Evolutionary conservation across 2,113 vertebrate species (phyloP).

Genomic region (Spermophilus dauricus): DNA sequence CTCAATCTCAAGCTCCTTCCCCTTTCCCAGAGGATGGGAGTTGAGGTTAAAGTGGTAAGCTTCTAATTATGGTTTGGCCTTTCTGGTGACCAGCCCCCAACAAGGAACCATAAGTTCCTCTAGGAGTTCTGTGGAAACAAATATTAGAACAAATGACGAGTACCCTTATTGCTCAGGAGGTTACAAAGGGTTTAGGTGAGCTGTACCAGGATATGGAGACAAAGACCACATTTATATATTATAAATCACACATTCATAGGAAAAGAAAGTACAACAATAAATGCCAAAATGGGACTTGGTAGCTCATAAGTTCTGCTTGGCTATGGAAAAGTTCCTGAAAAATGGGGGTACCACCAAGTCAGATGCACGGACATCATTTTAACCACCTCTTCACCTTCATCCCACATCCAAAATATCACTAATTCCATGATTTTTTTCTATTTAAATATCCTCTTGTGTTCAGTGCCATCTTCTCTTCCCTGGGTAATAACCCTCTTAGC

Average conservation of each 20-base stretch:
- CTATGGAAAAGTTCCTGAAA: not conserved
- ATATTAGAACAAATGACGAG: not conserved
- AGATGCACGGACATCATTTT: not conserved
- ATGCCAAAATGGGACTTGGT: not conserved
- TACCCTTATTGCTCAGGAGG: not conserved
- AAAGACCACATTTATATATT: not conserved
- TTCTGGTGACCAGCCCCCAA: not conserved
- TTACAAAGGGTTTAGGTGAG: not conserved
- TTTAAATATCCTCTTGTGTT: not conserved
- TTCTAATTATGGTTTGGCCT: not conserved
- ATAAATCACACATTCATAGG: not conserved
- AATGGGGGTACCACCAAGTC: not conserved
- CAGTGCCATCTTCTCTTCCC: not conserved
- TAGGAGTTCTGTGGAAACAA: not conserved
- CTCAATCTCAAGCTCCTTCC: not conserved
- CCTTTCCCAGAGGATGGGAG: not conserved
- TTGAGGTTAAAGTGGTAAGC: not conserved
- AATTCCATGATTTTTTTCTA: not conserved
- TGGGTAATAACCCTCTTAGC: not conserved
- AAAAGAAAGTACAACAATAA: not conserved
- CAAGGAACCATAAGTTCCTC: not conserved
- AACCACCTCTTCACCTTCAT: not conserved
- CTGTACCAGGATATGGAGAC: not conserved
- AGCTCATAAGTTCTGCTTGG: not conserved
- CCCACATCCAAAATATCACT: not conserved